Percentiles rank a stretch among this genome's conserved stretches.
Conservation (phyloP, 2,113 vertebrate genomes). For the Nothoprocta perdicaria region DNA sequence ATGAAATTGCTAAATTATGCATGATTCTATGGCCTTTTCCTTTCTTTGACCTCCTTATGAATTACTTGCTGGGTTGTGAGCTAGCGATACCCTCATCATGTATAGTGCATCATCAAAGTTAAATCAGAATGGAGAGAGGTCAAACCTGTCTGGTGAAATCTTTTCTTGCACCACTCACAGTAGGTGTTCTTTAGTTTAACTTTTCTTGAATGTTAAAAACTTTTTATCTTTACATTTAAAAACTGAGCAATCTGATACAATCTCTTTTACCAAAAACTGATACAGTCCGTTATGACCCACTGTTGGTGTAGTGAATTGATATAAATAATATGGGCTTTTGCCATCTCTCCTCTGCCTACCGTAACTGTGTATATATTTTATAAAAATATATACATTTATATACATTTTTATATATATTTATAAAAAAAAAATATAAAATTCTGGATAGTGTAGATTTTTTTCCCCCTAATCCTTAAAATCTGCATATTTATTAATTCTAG, state of each 20-base stretch:
- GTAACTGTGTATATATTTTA: background rate
- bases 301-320: background rate
- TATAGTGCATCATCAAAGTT: conserved; percentile 47
- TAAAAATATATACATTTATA: no score
- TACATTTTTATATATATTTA: no score
- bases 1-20: conserved; percentile 55
- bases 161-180: background rate
- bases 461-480: background rate
- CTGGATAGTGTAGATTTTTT: background rate
- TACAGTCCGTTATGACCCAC: background rate
- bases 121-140: conserved; percentile 16
- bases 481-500: background rate
- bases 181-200: conserved; percentile 11
- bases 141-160: background rate
- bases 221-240: background rate
- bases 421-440: no score
- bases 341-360: background rate
- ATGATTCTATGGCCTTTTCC: conserved; percentile 44
- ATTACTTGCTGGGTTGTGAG: conserved; percentile 39
- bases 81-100: conserved; percentile 28
- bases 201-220: background rate
- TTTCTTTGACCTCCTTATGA: conserved; percentile 50
- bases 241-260: background rate
- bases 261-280: no score
- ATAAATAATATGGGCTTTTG: background rate